Conservation (phyloP, 2,113 vertebrate species). For the Clarias macrocephalus region DNA sequence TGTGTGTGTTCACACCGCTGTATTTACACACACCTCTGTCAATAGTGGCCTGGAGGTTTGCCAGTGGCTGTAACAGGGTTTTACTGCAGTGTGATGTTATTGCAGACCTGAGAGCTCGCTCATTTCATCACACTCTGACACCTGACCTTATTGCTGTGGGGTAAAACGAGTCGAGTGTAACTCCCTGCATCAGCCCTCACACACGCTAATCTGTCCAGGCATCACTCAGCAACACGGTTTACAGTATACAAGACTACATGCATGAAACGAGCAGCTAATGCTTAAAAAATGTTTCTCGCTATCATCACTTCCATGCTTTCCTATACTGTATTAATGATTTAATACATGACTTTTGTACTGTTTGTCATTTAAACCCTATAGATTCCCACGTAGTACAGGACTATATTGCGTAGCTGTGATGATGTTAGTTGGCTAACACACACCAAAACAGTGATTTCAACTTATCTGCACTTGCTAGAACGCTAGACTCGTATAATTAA, state of each 20-base stretch:
- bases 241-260: not conserved
- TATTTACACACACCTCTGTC: slow-evolving; percentile 4
- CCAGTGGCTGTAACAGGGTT: not conserved
- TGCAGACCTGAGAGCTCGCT: slow-evolving; percentile 33
- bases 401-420: no score
- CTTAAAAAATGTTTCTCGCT: not conserved
- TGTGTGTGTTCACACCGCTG: slow-evolving; percentile 2
- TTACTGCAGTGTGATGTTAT: slow-evolving; percentile 29
- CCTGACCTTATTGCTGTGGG: slow-evolving; percentile 26
- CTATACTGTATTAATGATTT: not conserved
- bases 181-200: not conserved
- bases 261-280: not conserved
- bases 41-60: slow-evolving; percentile 10
- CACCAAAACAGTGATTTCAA: not conserved
- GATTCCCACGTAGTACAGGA: no score
- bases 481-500: not conserved
- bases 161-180: not conserved
- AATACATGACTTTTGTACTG: not conserved
- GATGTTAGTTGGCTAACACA: not conserved
- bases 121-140: slow-evolving; percentile 29
- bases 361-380: not conserved
- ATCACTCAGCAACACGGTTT: not conserved
- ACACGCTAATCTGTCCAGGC: not conserved
- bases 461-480: not conserved
- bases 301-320: not conserved